These are phyloP conservation scores for Diogma glabrata DNA, from an alignment of 2,888 invertebrate genomes.

Conservation along the genomic window DNA sequence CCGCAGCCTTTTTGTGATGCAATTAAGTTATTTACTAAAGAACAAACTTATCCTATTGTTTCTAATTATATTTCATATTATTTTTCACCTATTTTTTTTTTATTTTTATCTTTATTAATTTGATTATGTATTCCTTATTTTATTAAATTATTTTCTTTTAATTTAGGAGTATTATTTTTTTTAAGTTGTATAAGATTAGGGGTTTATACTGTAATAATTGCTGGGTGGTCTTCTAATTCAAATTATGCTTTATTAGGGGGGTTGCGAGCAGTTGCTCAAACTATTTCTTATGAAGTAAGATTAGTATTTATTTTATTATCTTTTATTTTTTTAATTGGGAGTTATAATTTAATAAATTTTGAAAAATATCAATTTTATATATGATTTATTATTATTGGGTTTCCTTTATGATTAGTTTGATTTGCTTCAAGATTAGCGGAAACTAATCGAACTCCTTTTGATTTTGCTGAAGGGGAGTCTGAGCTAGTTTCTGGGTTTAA, in stretches of 20 bases:
- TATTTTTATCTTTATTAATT: slow-evolving; percentile 2
- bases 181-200: slow-evolving; percentile 50
- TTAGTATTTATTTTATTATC: slow-evolving; percentile 32
- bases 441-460: slow-evolving; percentile 63
- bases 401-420: slow-evolving; percentile 45
- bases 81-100: slow-evolving; percentile 30
- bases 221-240: slow-evolving; percentile 60
- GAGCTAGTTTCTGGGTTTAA: slow-evolving; percentile 72
- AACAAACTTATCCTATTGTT: slow-evolving; percentile 42
- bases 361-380: slow-evolving; percentile 39
- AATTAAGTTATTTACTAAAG: slow-evolving; percentile 59
- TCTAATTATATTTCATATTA: slow-evolving; percentile 51
- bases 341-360: slow-evolving; percentile 43
- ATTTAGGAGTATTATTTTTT: slow-evolving; percentile 51
- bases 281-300: slow-evolving; percentile 66
- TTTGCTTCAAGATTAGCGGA: slow-evolving; percentile 52
- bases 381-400: slow-evolving; percentile 44
- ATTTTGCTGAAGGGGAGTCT: slow-evolving; percentile 69
- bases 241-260: slow-evolving; percentile 59
- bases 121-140: slow-evolving; percentile 38
- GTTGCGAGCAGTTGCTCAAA: slow-evolving; percentile 56
- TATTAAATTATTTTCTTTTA: slow-evolving; percentile 43
- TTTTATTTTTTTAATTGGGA: slow-evolving; percentile 43
- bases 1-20: slow-evolving; percentile 62
- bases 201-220: slow-evolving; percentile 50